Evolutionary conservation across 2,113 vertebrate species (phyloP).

Genomic region (Rhinopomastus cyanomelas): DNA sequence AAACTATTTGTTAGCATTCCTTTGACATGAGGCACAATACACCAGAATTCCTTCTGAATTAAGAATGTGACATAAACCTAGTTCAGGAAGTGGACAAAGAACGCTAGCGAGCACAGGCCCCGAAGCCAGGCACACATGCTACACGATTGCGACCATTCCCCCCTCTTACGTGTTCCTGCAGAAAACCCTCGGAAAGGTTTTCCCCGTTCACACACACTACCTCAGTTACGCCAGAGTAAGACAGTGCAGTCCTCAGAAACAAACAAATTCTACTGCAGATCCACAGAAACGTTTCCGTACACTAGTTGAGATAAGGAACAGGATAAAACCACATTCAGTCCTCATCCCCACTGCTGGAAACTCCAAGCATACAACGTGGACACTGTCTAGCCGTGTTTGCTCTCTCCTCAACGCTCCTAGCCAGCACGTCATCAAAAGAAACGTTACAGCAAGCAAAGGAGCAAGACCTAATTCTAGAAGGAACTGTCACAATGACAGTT

Average conservation of each 20-base stretch:
- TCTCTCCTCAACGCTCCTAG: neutral
- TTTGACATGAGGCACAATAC: neutral
- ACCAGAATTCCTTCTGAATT: slow-evolving; percentile 21
- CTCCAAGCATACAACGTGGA: neutral
- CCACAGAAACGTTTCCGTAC: neutral
- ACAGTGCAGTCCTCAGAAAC: neutral
- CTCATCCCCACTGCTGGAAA: neutral
- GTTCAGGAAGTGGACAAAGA: neutral
- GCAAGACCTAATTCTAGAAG: neutral
- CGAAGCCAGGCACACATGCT: neutral
- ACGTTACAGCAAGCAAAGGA: neutral
- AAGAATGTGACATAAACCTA: neutral
- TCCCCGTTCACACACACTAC: neutral
- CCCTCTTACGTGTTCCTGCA: neutral
- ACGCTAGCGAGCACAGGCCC: neutral
- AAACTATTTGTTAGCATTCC: slow-evolving; percentile 34
- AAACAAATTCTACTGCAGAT: neutral
- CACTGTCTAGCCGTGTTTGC: neutral
- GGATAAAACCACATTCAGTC: neutral
- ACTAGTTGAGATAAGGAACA: neutral
- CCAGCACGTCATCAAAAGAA: neutral
- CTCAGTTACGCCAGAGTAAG: neutral
- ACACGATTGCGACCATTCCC: neutral
- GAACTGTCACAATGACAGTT: neutral
- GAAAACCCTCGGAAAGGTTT: slow-evolving; percentile 6